Conservation (phyloP, 1,140 invertebrate species). For the Ceratina japonica region DNA sequence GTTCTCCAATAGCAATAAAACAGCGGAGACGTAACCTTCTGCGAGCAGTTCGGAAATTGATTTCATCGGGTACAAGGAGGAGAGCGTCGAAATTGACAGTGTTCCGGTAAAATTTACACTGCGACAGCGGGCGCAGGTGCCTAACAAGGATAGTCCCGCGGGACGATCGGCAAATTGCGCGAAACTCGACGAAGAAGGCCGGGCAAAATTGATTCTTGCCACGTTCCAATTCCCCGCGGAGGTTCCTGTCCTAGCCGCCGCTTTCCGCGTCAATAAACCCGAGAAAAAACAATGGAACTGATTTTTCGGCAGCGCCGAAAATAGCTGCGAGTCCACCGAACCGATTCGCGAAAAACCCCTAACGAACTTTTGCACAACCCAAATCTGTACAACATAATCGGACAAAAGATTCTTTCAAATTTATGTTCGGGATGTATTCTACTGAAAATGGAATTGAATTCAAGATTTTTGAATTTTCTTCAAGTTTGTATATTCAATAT, state of each 20-base stretch:
- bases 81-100: not conserved
- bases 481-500: too few relatives aligned
- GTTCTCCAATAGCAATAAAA: not conserved
- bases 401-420: too few relatives aligned
- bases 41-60: too few relatives aligned
- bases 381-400: too few relatives aligned
- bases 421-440: too few relatives aligned
- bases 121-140: constrained; percentile 27
- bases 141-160: constrained; percentile 63
- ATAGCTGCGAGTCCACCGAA: not conserved
- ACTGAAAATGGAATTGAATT: too few relatives aligned
- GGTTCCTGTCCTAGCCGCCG: constrained; percentile 26
- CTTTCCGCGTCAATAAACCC: constrained; percentile 46
- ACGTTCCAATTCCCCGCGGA: constrained; percentile 44
- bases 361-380: too few relatives aligned
- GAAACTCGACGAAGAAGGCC: constrained; percentile 37
- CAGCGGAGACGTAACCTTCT: not conserved
- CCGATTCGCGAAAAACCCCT: too few relatives aligned
- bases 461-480: too few relatives aligned
- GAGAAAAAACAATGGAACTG: constrained; percentile 40
- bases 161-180: constrained; percentile 61
- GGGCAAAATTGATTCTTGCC: constrained; percentile 47
- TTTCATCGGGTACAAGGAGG: too few relatives aligned
- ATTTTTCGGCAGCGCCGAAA: constrained; percentile 23
- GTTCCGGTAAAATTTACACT: constrained; percentile 16